Conservation (phyloP, 2,113 vertebrate species). For the Galbula dea region DNA sequence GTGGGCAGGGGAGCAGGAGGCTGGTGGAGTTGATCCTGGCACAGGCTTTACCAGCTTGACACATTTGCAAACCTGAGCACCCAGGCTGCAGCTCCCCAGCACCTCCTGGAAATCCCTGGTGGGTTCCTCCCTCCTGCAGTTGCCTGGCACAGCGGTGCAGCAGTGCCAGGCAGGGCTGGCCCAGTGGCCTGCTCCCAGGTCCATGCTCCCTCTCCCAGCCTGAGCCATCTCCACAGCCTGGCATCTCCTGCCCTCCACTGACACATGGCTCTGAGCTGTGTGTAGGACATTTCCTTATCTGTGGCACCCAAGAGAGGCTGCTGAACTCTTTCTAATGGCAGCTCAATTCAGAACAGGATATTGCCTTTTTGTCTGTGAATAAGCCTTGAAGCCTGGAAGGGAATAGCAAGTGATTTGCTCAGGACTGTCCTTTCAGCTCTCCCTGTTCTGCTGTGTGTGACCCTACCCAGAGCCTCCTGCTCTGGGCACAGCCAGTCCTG, state of each 20-base stretch:
- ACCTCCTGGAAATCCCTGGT: neutral
- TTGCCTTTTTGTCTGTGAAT: neutral
- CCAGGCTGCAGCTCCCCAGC: neutral
- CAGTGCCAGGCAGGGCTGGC: neutral
- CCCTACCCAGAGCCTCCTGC: neutral
- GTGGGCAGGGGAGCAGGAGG: neutral
- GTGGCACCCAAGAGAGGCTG: neutral
- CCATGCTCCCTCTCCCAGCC: neutral
- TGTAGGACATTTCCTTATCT: neutral
- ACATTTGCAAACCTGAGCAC: neutral
- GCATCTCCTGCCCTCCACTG: accelerated
- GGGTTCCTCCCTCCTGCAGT: neutral
- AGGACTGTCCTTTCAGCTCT: neutral
- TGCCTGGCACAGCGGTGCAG: neutral
- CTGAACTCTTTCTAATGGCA: neutral
- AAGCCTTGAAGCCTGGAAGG: neutral
- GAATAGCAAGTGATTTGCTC: neutral
- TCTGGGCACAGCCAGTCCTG: neutral
- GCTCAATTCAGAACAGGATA: neutral
- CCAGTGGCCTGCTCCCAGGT: neutral
- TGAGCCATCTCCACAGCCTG: neutral
- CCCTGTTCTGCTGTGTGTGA: neutral
- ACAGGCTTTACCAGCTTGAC: neutral
- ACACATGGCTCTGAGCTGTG: neutral
- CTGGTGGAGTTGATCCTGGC: too few relatives aligned